Base-by-base conservation (phyloP, 1,140 invertebrate genomes). In the Whitmania pigra region DNA sequence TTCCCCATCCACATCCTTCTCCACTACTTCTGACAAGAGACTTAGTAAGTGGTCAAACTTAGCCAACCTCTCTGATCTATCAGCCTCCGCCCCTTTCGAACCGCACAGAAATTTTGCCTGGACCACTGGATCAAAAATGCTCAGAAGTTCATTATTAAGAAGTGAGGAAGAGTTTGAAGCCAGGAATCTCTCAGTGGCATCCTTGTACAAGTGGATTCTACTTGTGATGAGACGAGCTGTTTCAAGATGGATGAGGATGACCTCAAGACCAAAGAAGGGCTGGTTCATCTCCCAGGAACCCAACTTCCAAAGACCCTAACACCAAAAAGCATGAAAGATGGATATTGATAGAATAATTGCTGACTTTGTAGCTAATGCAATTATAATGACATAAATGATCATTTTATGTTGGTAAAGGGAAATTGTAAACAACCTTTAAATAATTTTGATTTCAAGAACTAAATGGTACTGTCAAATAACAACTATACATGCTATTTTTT, bases 171-270 rank as follows among this genome's bases (percentile, higher is more conserved):
- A 20, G 20, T 63, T 63, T 7, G 57, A 63, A 2, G 9, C 18
- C 57, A 25, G 57, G 29, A 63, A 63, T 22, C 29, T 63, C 7
- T 22, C 22, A 15, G 22, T 63, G 22, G 57, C 57, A 13, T 22
- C 29, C 22, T 7, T 22, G 29, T 18, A 63, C 7, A 63, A 18
- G 29, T 63, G 57, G 57, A 63, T 3, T 63, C 57, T 13, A 22
- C 29, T 22, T 15, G 81, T 78, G 67, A 82, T 76, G 53, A 80
- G 71, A 71, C 82, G 74, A n/a, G 78, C 81, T 11, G 79, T 78
- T 71, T 83, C 82, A 9, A 84, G 75, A 75, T 85, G 83, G 9
- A 78, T 76, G 25, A 84, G 74, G 15, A 84, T 75, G 53, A 79
- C 79, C 49, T 83, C 81, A n/a, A 83, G 74, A 1, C 57, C 57